A percentile compares a stretch with the other conserved stretches of the same genome.
Conservation (phyloP, 2,888 invertebrate species). For the Osedax fenrisi region DNA sequence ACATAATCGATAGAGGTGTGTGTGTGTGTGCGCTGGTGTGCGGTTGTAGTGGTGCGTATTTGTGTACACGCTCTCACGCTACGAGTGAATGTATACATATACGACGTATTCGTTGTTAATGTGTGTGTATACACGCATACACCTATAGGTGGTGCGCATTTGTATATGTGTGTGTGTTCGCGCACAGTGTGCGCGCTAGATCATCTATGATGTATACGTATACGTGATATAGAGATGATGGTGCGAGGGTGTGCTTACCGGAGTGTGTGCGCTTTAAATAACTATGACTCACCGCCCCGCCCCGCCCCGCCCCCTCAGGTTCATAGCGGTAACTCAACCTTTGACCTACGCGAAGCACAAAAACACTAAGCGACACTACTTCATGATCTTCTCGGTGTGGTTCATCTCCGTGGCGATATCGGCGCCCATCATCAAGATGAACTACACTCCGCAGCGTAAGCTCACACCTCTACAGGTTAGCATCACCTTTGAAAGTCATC, state of each 20-base stretch:
- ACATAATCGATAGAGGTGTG: no score
- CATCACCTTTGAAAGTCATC: no score
- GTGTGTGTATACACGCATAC: background rate
- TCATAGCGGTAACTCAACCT: slow-evolving; percentile 94
- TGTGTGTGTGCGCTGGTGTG: background rate
- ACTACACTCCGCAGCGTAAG: slow-evolving; percentile 50
- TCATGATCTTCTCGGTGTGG: slow-evolving; percentile 91
- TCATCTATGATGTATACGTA: background rate
- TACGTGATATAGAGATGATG: no score
- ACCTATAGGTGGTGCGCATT: background rate
- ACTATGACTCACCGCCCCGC: no score
- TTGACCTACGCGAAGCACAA: slow-evolving; percentile 97
- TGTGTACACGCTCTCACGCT: background rate
- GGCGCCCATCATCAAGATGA: slow-evolving; percentile 54
- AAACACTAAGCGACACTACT: slow-evolving; percentile 71
- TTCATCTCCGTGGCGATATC: slow-evolving; percentile 59
- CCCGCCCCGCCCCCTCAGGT: no score
- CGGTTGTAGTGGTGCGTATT: background rate
- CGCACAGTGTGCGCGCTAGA: no score
- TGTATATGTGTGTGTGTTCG: slow-evolving; percentile 25
- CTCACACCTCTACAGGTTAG: slow-evolving; percentile 31
- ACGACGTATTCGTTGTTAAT: background rate
- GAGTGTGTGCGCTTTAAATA: no score
- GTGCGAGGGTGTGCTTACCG: no score
- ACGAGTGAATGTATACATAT: background rate